phyloP scores from a whole-genome alignment of 2,113 vertebrate species.

The Microcebus griseorufus region DNA sequence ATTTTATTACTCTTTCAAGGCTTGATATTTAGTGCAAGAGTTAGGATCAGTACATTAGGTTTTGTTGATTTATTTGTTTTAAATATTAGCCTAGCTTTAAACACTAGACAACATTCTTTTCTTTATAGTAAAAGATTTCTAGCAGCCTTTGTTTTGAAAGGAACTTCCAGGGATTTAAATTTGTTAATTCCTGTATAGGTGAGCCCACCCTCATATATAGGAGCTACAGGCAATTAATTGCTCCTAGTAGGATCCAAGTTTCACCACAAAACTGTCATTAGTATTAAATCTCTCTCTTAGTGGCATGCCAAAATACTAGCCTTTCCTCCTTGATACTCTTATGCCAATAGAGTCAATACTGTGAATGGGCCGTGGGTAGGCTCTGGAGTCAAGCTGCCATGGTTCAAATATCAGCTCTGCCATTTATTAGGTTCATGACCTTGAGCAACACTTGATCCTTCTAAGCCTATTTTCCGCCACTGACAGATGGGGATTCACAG shows the following conservation, averaged over 20 bases:
- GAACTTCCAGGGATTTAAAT: conserved; percentile 1
- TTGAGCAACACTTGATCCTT: neutral
- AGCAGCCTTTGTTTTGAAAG: neutral
- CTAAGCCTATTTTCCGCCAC: neutral
- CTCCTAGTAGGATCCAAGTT: neutral
- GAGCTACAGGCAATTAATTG: neutral
- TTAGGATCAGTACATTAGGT: neutral
- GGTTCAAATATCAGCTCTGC: neutral
- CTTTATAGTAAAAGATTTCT: neutral
- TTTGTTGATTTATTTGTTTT: neutral
- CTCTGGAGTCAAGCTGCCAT: neutral
- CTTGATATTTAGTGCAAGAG: neutral
- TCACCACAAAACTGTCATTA: neutral
- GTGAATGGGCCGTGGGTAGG: neutral
- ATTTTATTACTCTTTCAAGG: neutral
- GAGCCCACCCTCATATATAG: neutral
- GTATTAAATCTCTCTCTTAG: neutral
- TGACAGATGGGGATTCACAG: neutral
- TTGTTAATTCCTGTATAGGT: neutral
- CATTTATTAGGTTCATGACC: neutral
- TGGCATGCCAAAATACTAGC: neutral
- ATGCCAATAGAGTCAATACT: neutral
- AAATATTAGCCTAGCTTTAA: conserved; percentile 9
- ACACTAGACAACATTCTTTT: neutral
- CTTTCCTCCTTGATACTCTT: neutral